Base-by-base conservation (phyloP, 2,888 invertebrate genomes). In the Cyaniris semiargus region DNA sequence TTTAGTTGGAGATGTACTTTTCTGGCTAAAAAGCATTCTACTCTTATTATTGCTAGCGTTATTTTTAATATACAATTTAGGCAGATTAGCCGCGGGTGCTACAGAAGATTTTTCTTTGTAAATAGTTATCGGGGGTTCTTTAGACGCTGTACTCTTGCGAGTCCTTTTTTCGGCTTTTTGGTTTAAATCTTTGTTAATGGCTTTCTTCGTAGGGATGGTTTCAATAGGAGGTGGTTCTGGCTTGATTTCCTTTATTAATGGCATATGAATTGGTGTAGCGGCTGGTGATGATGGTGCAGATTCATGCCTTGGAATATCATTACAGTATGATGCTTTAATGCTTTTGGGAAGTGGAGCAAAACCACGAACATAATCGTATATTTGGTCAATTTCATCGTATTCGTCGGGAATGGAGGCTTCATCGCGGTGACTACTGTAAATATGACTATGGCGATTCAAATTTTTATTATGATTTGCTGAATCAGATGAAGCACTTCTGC, bases 341-440 rank as follows among this genome's bases (percentile, higher is more conserved):
- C 96, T 97, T 88, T 97, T 97, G 6, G 98, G 98, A 44, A 98
- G 94, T 1, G 98, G 98, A 76, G 98, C 98, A 83, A 98, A 97
- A 0, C 98, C 98, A 80, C 98, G 95, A 0, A 99, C 98, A 88
- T 98, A 99, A 87, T 98, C 98, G 88, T 99, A 99, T 81, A 99
- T 98, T 90, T 98, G 98, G 94, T 99, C 98, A 83, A 99, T 98
- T 91, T 99, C 98, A 83, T 98, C 98, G 90, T 98, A 98, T 85
- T 98, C 98, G 87, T 97, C 97, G 48, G 96, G 95, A 76, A 95
- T 94, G 81, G 95, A 94, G 83, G 95, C 95, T 85, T 96, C 96
- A 83, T 96, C 97, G 86, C 95, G 94, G 83, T 95, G 95, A 81
- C 93, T 94, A 82, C 93, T 93, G 84, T 94, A 93, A 81, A 94